Evolutionary conservation across 2,113 vertebrate species (phyloP), one percentile per base, ranked within the genome.

Genomic region (Oryzias curvinotus): DNA sequence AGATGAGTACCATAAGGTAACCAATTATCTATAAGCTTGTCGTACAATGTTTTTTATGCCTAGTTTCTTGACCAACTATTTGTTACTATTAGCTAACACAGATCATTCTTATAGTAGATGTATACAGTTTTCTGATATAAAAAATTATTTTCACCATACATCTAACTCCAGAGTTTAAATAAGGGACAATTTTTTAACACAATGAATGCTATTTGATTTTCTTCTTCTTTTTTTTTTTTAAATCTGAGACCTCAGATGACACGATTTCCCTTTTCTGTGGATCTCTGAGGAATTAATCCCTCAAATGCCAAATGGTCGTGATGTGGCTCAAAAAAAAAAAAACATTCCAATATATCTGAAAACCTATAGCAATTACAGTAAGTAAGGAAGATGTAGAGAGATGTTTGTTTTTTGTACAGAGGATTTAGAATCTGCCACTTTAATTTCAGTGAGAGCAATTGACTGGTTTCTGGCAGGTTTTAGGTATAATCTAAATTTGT

Each of bases 401-500:
- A 57, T 85, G 86, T 83, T 87, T 87, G 85, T 90, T 77, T 72
- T 83, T 83, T 89, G 91, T 74, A 82, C 73, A 71, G 73, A 73
- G 86, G 86, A 90, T 89, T 90, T 88, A 65, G 67, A 88, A 89
- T 82, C 62, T 78, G 82, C 75, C 80, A 73, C 82, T 90, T 89
- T 90, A 88, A 91, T 89, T 86, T 86, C 71, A 86, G 77, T 78
- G 78, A 89, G 68, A 82, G 66, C 74, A 68, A 77, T 83, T 78
- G 77, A 86, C 77, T 81, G 79, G 83, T 57, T 68, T 72, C 84
- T 81, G 81, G 80, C 84, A 84, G 85, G 82, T 87, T 80, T 44
- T 68, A 88, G 83, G 82, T 90, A 84, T 87, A 89, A 90, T 90
- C 85, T 87, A 70, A 87, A 85, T 82, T 78, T 82, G 87, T 87